Percentiles rank a stretch among this genome's conserved stretches.
Conservation (phyloP, 2,113 vertebrate species). For the Neodon shergylaensis region DNA sequence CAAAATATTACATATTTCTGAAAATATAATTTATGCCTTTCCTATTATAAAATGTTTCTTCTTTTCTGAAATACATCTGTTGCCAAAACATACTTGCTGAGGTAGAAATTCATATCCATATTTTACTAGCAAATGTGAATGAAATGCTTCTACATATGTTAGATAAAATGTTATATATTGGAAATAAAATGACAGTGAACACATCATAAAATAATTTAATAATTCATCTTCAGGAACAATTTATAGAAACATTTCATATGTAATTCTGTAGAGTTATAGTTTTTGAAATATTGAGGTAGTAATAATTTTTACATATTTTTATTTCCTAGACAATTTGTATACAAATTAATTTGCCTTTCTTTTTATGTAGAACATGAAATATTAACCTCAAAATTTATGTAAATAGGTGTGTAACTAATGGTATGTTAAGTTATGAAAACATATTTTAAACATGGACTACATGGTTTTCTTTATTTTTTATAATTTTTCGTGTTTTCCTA, state of each 20-base stretch:
- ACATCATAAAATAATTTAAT: neutral
- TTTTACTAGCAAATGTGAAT: neutral
- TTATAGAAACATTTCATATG: neutral
- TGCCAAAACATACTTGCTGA: neutral
- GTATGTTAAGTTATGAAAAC: neutral
- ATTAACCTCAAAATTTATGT: neutral
- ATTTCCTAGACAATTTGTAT: neutral
- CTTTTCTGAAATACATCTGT: neutral
- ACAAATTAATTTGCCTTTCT: neutral
- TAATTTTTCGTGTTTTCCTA: neutral
- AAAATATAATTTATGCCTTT: conserved; percentile 45
- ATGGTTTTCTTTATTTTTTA: neutral
- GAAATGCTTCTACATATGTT: neutral
- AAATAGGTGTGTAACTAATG: neutral
- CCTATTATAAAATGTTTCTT: neutral
- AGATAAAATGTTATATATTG: neutral
- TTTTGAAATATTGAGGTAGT: neutral
- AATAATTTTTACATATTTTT: neutral
- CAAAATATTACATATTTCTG: neutral
- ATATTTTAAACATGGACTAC: neutral
- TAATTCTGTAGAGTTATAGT: neutral
- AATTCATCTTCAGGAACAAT: neutral
- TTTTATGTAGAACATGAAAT: neutral
- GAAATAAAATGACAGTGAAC: neutral
- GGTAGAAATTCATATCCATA: neutral